These are phyloP conservation scores for Misgurnus anguillicaudatus DNA, from an alignment of 2,113 vertebrate genomes.

Conservation along the genomic window DNA sequence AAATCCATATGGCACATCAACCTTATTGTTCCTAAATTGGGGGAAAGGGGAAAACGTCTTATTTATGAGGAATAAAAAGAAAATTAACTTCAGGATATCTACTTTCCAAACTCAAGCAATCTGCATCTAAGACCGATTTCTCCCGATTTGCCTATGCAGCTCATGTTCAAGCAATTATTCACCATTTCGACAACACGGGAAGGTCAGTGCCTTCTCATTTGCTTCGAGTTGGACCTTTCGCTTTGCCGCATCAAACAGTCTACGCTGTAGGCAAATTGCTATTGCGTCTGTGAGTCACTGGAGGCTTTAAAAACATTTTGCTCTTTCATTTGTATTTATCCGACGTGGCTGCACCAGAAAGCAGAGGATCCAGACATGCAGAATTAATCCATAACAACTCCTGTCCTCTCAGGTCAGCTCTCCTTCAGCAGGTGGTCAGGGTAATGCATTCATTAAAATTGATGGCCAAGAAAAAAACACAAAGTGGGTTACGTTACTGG, in stretches of 20 bases:
- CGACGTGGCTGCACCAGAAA: slow-evolving; percentile 21
- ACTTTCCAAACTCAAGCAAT: neutral
- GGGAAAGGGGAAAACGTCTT: neutral
- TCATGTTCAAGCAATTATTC: slow-evolving; percentile 42
- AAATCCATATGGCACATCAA: slow-evolving; percentile 40
- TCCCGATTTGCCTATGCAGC: slow-evolving; percentile 15
- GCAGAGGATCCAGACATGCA: slow-evolving; percentile 34
- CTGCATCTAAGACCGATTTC: neutral
- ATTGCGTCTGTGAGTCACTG: neutral
- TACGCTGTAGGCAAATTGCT: slow-evolving; percentile 36
- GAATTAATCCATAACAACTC: slow-evolving; percentile 38
- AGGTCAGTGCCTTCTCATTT: slow-evolving; percentile 48
- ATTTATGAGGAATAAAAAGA: no score
- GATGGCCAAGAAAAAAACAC: neutral
- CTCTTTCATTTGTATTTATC: slow-evolving; percentile 46
- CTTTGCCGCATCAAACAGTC: slow-evolving; percentile 35
- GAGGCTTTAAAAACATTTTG: slow-evolving; percentile 31
- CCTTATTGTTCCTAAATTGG: neutral
- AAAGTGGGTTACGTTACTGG: neutral
- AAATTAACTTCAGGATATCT: no score
- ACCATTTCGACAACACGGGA: slow-evolving; percentile 43
- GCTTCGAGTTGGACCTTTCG: slow-evolving; percentile 40
- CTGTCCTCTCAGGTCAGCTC: slow-evolving; percentile 40
- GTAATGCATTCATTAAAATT: slow-evolving; percentile 28
- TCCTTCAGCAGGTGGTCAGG: slow-evolving; percentile 40